These are phyloP conservation scores for Scaptomyza hsui DNA, from an alignment of 1,140 invertebrate genomes.

Conservation along the genomic window DNA sequence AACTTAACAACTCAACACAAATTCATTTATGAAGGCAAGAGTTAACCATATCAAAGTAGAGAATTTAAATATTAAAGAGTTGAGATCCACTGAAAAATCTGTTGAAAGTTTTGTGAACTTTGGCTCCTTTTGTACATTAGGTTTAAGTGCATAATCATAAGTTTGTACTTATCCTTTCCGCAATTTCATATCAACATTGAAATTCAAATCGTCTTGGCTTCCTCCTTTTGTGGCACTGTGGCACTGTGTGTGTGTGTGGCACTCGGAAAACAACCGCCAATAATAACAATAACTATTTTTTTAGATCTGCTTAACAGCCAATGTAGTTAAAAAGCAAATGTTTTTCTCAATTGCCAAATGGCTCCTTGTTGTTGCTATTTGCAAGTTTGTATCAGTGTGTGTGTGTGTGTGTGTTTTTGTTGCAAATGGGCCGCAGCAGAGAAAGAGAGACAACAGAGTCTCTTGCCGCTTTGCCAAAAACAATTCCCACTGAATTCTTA, in stretches of 20 bases:
- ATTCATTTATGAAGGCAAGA: background rate
- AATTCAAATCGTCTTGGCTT: conserved; percentile 29
- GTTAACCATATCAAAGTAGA: too few relatives aligned
- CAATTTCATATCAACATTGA: conserved; percentile 17
- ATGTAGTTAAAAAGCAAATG: conserved; percentile 77
- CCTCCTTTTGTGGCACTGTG: conserved; percentile 15
- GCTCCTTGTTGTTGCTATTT: conserved; percentile 24
- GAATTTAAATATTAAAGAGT: too few relatives aligned
- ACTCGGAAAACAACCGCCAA: conserved; percentile 49
- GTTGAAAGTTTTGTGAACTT: background rate
- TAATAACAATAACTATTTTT: conserved; percentile 75
- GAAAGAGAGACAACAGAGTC: conserved; percentile 38
- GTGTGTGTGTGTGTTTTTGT: conserved; percentile 34
- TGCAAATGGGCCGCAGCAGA: conserved; percentile 37
- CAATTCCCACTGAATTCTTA: conserved; percentile 77
- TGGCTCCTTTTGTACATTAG: conserved; percentile 2
- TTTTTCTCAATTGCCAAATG: conserved; percentile 62
- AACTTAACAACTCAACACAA: conserved; percentile 8
- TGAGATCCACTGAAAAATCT: background rate
- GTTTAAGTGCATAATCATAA: conserved; percentile 37
- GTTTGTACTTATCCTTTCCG: conserved; percentile 48
- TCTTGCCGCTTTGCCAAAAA: conserved; percentile 73
- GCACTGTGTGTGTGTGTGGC: background rate
- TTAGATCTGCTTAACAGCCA: conserved; percentile 76
- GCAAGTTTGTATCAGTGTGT: conserved; percentile 10